Evolutionary conservation across 1,140 invertebrate genomes (phyloP).

Genomic region (Aricia agestis): DNA sequence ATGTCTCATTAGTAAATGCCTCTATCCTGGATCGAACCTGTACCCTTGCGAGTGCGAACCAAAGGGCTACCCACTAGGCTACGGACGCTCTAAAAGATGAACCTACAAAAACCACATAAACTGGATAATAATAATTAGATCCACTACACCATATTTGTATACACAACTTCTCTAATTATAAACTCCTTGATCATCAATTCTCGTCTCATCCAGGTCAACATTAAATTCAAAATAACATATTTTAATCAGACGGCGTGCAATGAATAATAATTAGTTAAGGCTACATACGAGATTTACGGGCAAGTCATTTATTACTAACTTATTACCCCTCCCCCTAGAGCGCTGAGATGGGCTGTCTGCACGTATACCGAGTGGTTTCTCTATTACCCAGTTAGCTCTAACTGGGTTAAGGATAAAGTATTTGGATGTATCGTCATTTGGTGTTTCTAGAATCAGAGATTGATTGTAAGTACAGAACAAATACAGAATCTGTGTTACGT

Average conservation of each 20-base stretch:
- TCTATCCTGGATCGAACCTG: too few relatives aligned
- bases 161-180: not conserved
- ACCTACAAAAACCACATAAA: too few relatives aligned
- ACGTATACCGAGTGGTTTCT: not conserved
- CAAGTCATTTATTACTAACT: constrained; percentile 50
- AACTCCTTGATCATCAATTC: not conserved
- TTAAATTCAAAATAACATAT: constrained; percentile 14
- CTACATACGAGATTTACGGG: constrained; percentile 29
- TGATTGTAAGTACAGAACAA: too few relatives aligned
- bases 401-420: not conserved
- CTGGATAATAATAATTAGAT: too few relatives aligned
- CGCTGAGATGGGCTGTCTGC: constrained; percentile 15
- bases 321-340: constrained; percentile 32
- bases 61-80: too few relatives aligned
- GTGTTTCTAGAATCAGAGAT: too few relatives aligned
- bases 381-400: constrained; percentile 12
- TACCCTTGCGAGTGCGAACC: too few relatives aligned
- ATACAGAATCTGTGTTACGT: too few relatives aligned
- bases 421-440: not conserved
- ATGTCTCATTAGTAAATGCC: too few relatives aligned
- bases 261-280: constrained; percentile 32
- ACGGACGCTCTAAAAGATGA: too few relatives aligned
- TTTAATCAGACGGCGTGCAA: constrained; percentile 9
- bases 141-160: not conserved
- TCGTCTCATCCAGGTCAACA: constrained; percentile 7